These are phyloP conservation scores for Wiebesia pumilae DNA, from an alignment of 1,140 invertebrate genomes.

Conservation along the genomic window DNA sequence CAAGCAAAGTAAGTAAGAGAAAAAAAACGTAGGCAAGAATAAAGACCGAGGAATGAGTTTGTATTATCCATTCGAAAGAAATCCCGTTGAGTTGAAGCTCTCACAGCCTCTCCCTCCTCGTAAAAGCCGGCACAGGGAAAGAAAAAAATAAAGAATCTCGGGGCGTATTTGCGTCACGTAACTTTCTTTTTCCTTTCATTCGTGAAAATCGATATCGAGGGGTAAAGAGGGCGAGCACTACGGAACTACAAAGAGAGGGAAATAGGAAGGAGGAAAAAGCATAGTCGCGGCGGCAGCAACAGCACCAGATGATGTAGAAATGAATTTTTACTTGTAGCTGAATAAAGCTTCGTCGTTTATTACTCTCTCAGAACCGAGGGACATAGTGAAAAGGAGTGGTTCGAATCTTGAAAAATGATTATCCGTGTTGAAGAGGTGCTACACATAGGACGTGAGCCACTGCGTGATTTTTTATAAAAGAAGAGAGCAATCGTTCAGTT, in stretches of 20 bases:
- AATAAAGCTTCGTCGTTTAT: constrained; percentile 52
- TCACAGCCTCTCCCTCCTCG: background rate
- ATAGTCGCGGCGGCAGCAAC: background rate
- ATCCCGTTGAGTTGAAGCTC: background rate
- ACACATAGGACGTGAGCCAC: background rate
- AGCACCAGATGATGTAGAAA: constrained; percentile 22
- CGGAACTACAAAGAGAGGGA: constrained; percentile 16
- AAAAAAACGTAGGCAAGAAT: background rate
- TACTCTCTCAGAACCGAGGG: constrained; percentile 27
- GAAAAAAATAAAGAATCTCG: constrained; percentile 29
- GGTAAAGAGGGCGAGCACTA: background rate
- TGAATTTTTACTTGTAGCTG: constrained; percentile 31
- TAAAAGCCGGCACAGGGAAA: background rate
- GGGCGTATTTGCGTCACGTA: constrained; percentile 40
- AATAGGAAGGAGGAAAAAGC: constrained; percentile 1
- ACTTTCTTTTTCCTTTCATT: constrained; percentile 35
- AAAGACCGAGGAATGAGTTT: constrained; percentile 21
- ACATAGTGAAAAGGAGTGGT: constrained; percentile 6
- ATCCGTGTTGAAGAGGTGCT: constrained; percentile 21
- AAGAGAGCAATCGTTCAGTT: background rate
- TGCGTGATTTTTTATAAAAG: background rate
- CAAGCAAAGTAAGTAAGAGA: background rate
- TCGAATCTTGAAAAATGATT: constrained; percentile 52
- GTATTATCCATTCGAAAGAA: constrained; percentile 25
- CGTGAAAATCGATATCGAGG: constrained; percentile 34